A percentile compares a stretch with the other conserved stretches of the same genome.
These are phyloP conservation scores for Bothrops jararaca DNA, from an alignment of 2,113 vertebrate genomes.

Conservation along the genomic window DNA sequence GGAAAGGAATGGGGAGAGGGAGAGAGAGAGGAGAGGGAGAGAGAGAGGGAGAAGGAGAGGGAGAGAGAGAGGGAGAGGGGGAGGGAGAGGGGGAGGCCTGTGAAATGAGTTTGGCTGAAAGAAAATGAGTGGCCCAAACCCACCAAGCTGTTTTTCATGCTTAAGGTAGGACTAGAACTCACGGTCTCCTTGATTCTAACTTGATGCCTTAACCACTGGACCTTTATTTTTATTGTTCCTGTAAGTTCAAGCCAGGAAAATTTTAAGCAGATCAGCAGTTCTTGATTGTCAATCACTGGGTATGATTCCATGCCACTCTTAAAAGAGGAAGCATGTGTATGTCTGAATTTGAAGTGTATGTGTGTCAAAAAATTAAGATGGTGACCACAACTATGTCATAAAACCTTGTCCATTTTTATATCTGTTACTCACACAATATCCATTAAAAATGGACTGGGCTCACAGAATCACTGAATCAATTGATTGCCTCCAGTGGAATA, in stretches of 20 bases:
- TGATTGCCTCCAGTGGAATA: background rate
- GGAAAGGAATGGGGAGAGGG: background rate
- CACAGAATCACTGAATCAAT: background rate
- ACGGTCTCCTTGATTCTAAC: background rate
- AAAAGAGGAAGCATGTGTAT: background rate
- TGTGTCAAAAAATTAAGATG: background rate
- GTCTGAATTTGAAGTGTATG: background rate
- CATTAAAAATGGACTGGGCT: background rate
- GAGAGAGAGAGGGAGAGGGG: too few relatives aligned
- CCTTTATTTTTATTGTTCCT: background rate
- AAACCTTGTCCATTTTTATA: background rate
- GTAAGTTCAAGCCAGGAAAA: background rate
- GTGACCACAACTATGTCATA: background rate
- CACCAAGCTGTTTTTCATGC: background rate
- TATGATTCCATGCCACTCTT: background rate
- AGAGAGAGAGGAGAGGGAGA: too few relatives aligned
- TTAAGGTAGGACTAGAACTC: background rate
- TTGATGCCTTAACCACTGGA: background rate
- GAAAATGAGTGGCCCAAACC: background rate
- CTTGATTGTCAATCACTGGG: background rate
- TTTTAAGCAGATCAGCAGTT: slow-evolving; percentile 13
- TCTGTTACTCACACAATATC: background rate
- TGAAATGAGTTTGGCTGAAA: background rate
- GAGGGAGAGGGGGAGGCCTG: background rate
- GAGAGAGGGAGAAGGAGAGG: too few relatives aligned